These are phyloP conservation scores for Hyperopisus bebe DNA, from an alignment of 2,113 vertebrate species.

Conservation along the genomic window DNA sequence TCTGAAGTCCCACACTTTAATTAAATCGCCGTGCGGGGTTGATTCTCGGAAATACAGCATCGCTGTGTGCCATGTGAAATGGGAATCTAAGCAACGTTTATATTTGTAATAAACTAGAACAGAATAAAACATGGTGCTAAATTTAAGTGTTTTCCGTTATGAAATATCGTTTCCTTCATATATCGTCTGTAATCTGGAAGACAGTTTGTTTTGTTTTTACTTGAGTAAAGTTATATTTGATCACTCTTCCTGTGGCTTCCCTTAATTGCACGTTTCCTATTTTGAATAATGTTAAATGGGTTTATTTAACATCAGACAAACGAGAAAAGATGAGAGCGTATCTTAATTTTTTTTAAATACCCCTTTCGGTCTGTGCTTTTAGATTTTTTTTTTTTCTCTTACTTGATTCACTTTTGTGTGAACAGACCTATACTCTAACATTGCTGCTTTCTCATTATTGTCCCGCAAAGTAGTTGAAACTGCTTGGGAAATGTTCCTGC, in stretches of 20 bases:
- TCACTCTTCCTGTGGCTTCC: constrained; percentile 9
- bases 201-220: not conserved
- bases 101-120: not conserved
- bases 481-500: not conserved
- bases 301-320: not conserved
- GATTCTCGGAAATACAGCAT: not conserved
- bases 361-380: not conserved
- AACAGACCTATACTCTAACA: not conserved
- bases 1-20: not conserved
- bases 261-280: constrained; percentile 13
- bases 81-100: not conserved
- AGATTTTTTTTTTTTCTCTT: not conserved
- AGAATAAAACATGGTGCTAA: not conserved
- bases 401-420: not conserved
- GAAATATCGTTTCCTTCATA: not conserved
- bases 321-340: not conserved
- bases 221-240: not conserved
- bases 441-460: not conserved
- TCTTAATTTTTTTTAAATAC: not conserved
- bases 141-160: not conserved
- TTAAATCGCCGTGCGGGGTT: not conserved
- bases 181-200: not conserved
- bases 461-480: not conserved
- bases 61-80: not conserved
- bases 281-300: not conserved